phyloP scores from a whole-genome alignment of 1,140 invertebrate species.

The Monomorium pharaonis region DNA sequence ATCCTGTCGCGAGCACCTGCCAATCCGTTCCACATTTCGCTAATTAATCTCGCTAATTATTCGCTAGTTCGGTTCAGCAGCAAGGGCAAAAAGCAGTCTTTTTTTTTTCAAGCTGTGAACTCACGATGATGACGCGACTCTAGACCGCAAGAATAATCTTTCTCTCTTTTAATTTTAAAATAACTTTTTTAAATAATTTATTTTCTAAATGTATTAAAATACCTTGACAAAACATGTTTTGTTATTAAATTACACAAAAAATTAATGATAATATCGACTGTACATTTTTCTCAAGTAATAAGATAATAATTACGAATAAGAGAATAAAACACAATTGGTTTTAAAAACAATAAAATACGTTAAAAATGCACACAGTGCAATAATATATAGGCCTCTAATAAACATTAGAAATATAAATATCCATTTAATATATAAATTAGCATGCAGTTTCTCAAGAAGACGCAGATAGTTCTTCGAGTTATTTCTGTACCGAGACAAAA shows the following conservation, averaged over 20 bases:
- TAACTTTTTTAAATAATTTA: no score
- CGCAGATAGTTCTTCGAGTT: constrained; percentile 24
- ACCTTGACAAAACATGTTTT: background rate
- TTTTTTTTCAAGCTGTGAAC: background rate
- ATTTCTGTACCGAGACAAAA: constrained; percentile 5
- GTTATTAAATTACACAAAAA: background rate
- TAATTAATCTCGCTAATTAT: constrained; percentile 55
- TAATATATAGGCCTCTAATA: no score
- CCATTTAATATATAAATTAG: constrained; percentile 8
- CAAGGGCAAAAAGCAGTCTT: background rate
- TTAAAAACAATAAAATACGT: background rate
- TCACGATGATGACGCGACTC: background rate
- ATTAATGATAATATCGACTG: background rate
- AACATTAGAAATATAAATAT: background rate
- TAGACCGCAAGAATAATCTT: background rate
- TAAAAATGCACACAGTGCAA: background rate
- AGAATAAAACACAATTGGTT: background rate
- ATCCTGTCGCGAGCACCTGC: constrained; percentile 33
- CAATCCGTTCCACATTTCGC: constrained; percentile 41
- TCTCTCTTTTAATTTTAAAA: constrained; percentile 3
- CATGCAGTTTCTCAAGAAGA: background rate
- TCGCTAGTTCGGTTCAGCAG: constrained; percentile 16
- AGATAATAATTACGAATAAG: background rate
- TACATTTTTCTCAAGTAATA: background rate
- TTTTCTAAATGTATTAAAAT: background rate